Base-by-base conservation (phyloP, 2,113 vertebrate species). In the Butorides virescens region DNA sequence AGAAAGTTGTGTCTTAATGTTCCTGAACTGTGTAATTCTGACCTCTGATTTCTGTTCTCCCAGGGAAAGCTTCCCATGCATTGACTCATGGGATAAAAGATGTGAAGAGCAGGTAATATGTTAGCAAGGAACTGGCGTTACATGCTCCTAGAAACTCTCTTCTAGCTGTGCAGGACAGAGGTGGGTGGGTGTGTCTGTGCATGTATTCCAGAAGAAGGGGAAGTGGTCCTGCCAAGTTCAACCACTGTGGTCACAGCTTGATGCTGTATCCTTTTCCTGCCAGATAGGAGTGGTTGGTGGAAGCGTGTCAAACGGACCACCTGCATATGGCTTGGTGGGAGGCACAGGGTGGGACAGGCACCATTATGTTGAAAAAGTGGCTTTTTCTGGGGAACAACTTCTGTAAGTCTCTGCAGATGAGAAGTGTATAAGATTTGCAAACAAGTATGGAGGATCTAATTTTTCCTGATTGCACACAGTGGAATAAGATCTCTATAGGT, bases 191-290 rank as follows among this genome's bases (percentile, higher is more conserved):
- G 12, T 61, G 23, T 61, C n/a, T 32, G 4, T 17, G 2, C n/a
- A 4, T 19, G 9, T 11, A 16, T 66, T 71, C 13, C 59, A 55
- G 49, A 52, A 27, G 18, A 71, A 72, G 8, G 11, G 4, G 18
- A 82, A 72, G 13, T 23, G 8, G 5, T 65, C n/a, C 46, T 65
- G 34, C 16, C 18, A 29, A 3, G 4, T 39, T 8, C 37, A n/a
- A 1, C 8, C 0, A 0, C 19, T 37, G 82, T 20, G 4, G 23
- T 44, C 30, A 29, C 27, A 74, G 18, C 17, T 67, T 49, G 11
- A n/a, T 53, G 19, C 53, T 65, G 7, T 6, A 32, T 49, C 17
- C 30, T 78, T 53, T 53, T 17, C 37, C 26, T 78, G 30, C 11
- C 55, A 26, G 27, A 36, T 4, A 25, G 44, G 15, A 47, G 4